Conservation (phyloP, 1,140 invertebrate species). For the Matsumurasca onukii region DNA sequence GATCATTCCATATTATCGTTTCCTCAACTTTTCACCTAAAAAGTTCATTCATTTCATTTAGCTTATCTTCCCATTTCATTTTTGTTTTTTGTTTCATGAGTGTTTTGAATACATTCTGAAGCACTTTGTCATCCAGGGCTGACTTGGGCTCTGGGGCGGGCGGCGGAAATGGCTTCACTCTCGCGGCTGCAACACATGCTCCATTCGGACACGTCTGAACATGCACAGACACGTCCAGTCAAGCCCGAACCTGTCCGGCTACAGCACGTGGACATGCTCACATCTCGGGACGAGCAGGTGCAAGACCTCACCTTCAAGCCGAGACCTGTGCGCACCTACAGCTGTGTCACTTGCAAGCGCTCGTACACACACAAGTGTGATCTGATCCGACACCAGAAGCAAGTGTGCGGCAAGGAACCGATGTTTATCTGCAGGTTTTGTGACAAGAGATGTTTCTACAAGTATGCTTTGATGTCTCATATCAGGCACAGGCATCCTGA, state of each 20-base stretch:
- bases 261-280: no score
- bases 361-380: slow-evolving; percentile 62
- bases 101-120: no score
- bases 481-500: slow-evolving; percentile 46
- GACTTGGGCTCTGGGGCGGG: background rate
- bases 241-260: no score
- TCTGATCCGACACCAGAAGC: slow-evolving; percentile 53
- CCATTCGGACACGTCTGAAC: background rate
- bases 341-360: slow-evolving; percentile 37
- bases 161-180: background rate
- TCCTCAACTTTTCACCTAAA: no score
- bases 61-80: no score
- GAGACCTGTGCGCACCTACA: slow-evolving; percentile 30
- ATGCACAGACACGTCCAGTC: background rate
- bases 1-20: no score
- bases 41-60: no score
- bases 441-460: slow-evolving; percentile 55
- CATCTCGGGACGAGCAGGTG: background rate
- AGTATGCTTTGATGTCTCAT: slow-evolving; percentile 51
- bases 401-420: slow-evolving; percentile 54
- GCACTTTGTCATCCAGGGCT: background rate
- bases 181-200: background rate
- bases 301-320: background rate
- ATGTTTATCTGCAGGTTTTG: slow-evolving; percentile 53
- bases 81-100: no score